Conservation (phyloP, 2,797 vertebrate genomes). For the Eidolon dupreanum region DNA sequence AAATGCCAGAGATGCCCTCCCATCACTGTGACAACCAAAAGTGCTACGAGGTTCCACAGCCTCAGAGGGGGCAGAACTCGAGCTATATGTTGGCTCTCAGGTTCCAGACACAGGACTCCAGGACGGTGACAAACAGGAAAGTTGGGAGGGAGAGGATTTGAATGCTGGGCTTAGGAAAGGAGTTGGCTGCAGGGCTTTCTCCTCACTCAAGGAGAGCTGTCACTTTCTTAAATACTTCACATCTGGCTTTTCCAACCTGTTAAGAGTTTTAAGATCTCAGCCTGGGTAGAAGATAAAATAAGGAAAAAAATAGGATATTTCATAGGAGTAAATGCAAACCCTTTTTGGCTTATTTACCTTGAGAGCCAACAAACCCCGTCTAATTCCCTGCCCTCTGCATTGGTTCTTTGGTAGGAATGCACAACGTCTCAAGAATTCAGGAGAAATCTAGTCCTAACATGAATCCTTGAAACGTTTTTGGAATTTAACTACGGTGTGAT, state of each 20-base stretch:
- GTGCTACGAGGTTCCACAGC: background rate
- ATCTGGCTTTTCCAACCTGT: background rate
- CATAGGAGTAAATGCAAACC: background rate
- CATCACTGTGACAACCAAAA: background rate
- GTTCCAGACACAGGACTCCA: background rate
- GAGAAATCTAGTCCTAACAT: background rate
- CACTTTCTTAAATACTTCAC: background rate
- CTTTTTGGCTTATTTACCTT: background rate
- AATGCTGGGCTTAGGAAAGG: background rate
- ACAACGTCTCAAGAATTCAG: background rate
- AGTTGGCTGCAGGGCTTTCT: background rate
- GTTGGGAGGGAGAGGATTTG: background rate
- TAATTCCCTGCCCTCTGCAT: background rate
- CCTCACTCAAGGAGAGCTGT: background rate
- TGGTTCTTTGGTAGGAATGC: background rate
- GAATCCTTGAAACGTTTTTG: constrained; percentile 27
- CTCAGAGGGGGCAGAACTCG: background rate
- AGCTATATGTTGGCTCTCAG: background rate
- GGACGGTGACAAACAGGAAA: background rate
- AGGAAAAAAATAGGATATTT: background rate
- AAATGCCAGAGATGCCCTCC: background rate
- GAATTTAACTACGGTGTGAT: background rate
- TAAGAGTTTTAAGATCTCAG: background rate
- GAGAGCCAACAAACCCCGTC: background rate
- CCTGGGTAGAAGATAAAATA: background rate